phyloP scores from a whole-genome alignment of 2,888 invertebrate genomes.

The Thalpophila matura region DNA sequence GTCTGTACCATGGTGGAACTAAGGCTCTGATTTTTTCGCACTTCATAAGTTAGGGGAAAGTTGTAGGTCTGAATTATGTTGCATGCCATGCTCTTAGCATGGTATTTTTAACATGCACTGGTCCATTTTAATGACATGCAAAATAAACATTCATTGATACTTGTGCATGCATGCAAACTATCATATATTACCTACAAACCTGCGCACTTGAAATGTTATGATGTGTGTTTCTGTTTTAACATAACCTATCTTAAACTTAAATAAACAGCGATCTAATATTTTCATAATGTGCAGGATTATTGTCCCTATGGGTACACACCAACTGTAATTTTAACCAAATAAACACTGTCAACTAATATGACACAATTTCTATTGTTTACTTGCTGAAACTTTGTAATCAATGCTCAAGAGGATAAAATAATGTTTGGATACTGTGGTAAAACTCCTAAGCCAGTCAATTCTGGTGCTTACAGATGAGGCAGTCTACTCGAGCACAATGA shows the following conservation, averaged over 20 bases:
- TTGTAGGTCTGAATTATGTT: neutral
- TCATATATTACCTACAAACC: neutral
- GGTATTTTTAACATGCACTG: neutral
- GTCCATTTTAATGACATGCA: neutral
- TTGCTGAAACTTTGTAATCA: no score
- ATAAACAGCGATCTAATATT: no score
- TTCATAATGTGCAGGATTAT: no score
- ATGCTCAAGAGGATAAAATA: no score
- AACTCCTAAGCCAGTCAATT: slow-evolving; percentile 45
- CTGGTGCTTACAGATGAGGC: slow-evolving; percentile 52
- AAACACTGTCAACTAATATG: no score
- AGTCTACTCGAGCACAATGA: slow-evolving; percentile 16
- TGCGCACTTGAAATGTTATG: no score
- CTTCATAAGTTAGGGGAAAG: neutral
- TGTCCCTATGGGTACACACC: no score
- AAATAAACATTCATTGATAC: neutral
- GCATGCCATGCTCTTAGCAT: slow-evolving; percentile 11
- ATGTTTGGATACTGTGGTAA: no score
- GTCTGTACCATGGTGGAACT: slow-evolving; percentile 88
- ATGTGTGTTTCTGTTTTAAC: no score
- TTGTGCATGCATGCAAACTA: neutral
- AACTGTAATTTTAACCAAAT: no score
- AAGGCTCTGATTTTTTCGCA: slow-evolving; percentile 88
- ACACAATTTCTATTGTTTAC: no score
- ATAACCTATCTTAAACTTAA: no score